phyloP scores from a whole-genome alignment of 2,113 vertebrate genomes.

The Coptodon rendalli region DNA sequence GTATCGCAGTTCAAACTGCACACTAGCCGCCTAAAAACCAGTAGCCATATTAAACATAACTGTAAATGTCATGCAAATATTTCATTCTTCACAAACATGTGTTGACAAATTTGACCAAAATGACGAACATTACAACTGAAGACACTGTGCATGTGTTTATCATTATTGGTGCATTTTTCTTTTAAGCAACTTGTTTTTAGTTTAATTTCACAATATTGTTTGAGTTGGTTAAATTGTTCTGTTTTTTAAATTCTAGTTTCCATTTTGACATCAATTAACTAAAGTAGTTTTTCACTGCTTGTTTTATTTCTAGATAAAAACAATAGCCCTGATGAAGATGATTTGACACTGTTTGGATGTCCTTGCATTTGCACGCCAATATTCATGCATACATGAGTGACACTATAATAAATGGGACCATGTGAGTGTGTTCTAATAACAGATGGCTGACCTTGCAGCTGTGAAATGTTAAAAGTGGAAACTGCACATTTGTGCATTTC shows the following conservation, averaged over 20 bases:
- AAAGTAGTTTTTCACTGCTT: neutral
- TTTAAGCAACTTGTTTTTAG: neutral
- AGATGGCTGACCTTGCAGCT: conserved; percentile 2
- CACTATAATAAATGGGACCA: neutral
- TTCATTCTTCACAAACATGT: neutral
- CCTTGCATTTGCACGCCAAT: neutral
- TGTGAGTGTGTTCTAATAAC: neutral
- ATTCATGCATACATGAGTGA: conserved; percentile 10
- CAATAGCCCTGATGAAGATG: neutral
- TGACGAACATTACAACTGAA: neutral
- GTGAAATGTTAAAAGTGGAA: neutral
- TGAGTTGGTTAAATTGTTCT: neutral
- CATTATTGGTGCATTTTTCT: neutral
- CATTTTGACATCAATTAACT: neutral
- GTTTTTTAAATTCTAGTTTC: neutral
- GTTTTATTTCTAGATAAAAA: neutral
- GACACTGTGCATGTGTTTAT: neutral
- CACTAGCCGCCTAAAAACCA: neutral
- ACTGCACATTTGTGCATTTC: neutral
- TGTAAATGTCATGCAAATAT: neutral
- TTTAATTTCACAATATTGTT: neutral
- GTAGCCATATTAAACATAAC: neutral
- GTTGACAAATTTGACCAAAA: neutral
- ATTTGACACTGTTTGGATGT: conserved; percentile 8
- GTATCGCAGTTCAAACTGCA: neutral